Evolutionary conservation across 2,113 vertebrate genomes (phyloP).

Genomic region (Trachemys scripta): DNA sequence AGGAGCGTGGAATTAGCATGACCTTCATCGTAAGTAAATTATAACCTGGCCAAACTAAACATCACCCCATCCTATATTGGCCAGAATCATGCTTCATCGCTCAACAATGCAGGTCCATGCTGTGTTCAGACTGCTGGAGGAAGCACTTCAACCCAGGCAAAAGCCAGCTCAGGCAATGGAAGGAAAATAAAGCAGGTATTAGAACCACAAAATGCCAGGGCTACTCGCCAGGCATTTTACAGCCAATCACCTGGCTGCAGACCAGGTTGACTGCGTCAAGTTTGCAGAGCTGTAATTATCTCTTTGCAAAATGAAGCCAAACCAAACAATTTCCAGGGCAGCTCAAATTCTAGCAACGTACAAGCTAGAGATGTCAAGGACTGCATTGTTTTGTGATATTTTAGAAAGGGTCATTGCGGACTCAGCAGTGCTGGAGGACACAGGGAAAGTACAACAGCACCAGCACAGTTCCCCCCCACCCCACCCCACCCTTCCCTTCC

Average conservation of each 20-base stretch:
- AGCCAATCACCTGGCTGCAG: neutral
- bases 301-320: neutral
- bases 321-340: rapidly evolving
- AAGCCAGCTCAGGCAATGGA: rapidly evolving
- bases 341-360: neutral
- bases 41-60: conserved; percentile 60
- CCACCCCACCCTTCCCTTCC: no score
- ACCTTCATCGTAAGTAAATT: conserved; percentile 54
- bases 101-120: neutral
- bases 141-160: neutral
- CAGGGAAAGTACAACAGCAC: neutral
- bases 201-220: neutral
- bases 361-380: neutral
- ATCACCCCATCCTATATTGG: neutral
- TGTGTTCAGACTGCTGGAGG: neutral
- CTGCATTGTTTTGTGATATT: neutral
- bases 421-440: neutral
- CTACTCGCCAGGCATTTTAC: rapidly evolving
- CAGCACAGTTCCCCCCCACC: neutral
- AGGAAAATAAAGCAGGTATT: neutral
- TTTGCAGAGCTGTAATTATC: neutral
- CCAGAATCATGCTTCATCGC: conserved; percentile 27
- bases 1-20: conserved; percentile 23
- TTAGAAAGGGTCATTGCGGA: no score
- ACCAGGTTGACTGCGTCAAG: rapidly evolving